phyloP scores from a whole-genome alignment of 2,797 vertebrate genomes.

The Sebastes trivittatus region DNA sequence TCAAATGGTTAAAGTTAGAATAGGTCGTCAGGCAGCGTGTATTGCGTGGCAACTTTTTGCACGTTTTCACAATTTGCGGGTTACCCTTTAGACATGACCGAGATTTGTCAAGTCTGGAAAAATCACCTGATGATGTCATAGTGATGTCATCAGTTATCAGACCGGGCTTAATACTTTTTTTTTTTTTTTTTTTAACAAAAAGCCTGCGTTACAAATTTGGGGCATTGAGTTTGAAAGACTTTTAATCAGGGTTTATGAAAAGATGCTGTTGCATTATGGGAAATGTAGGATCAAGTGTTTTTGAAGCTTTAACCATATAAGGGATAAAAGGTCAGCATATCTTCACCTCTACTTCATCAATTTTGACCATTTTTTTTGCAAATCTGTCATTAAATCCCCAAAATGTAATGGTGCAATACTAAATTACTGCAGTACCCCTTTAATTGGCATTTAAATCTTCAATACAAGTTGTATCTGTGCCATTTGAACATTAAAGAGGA shows the following conservation, averaged over 20 bases:
- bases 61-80: too few species aligned
- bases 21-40: too few species aligned
- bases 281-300: not conserved
- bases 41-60: too few species aligned
- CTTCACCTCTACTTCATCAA: not conserved
- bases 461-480: not conserved
- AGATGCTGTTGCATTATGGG: not conserved
- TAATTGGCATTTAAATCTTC: not conserved
- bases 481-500: too few species aligned
- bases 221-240: too few species aligned
- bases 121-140: not conserved
- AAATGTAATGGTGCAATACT: not conserved
- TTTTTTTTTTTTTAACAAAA: too few species aligned
- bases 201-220: too few species aligned
- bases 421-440: not conserved
- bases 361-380: not conserved
- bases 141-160: not conserved
- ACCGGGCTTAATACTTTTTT: too few species aligned
- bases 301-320: not conserved
- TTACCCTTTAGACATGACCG: too few species aligned
- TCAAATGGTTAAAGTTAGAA: too few species aligned
- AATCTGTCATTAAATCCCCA: not conserved
- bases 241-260: not conserved
- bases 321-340: not conserved
- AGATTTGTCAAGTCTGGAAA: not conserved